phyloP scores from a whole-genome alignment of 1,140 invertebrate species.

The Homarus americanus region DNA sequence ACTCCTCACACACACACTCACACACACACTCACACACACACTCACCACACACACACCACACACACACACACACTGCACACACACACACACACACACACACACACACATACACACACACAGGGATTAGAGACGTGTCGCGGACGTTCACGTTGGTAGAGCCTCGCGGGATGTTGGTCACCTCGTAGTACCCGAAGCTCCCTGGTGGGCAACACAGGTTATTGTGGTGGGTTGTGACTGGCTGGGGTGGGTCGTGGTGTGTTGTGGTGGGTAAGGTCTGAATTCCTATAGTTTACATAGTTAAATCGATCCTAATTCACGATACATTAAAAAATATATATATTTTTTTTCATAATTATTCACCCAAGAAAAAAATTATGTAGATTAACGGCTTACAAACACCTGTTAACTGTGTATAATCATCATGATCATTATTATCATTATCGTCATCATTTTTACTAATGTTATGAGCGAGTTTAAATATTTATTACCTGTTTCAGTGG shows the following conservation, averaged over 20 bases:
- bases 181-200: conserved; percentile 79
- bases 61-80: not conserved
- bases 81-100: not conserved
- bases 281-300: not conserved
- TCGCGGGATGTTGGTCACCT: conserved; percentile 79
- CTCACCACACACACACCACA: not conserved
- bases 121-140: conserved; percentile 78
- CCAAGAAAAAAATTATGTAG: too few species aligned
- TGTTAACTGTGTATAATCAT: too few species aligned
- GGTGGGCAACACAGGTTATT: not conserved
- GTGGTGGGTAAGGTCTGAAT: not conserved
- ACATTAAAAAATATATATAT: too few species aligned
- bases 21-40: conserved; percentile 34
- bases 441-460: too few species aligned
- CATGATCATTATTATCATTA: too few species aligned
- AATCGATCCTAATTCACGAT: too few species aligned
- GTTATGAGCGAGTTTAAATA: too few species aligned
- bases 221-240: not conserved
- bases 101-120: conserved; percentile 43
- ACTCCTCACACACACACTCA: not conserved
- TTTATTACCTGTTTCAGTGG: too few species aligned
- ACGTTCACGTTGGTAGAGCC: conserved; percentile 81
- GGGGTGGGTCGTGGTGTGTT: too few species aligned
- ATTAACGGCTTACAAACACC: too few species aligned
- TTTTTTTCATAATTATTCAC: too few species aligned